Evolutionary conservation across 64 coral and sea anemone species (phyloP), one percentile per base, ranked within the genome.

Genomic region (Dendronephthya gigantea): DNA sequence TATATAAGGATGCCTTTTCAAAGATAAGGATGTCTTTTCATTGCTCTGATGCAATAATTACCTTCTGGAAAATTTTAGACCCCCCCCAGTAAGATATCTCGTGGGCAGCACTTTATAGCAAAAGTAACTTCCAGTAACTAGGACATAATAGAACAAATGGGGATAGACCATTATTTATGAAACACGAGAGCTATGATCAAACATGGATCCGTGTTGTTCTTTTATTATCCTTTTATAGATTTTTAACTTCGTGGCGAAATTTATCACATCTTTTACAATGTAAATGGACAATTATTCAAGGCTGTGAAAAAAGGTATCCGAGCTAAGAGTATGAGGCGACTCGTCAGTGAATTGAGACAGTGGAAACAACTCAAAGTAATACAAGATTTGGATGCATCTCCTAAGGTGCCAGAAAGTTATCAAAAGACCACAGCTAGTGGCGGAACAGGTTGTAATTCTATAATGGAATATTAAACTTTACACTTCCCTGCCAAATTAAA

Each of bases 331-430:
- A 90, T 90, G 89, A 90, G 89, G 69, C 68, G 89, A 12, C 82
- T 93, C 13, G 92, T 87, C 38, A 82, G 88, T 8, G 55, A 91
- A 19, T 90, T 89, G 66, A 93, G 90, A 31, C 87, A 92, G 16
- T 93, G 93, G 70, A 88, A 97, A 88, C 93, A 92, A 6, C 40
- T 97, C 2, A 97, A 97, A 93, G 94, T 92, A 33, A 88, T 97
- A 35, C 92, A 92, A 87, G 94, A 97, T 83, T 83, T 97, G 2
- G 94, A 97, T 88, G 94, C 91, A 23, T 97, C 93, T 62, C 94
- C 94, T 0, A 97, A 97, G 90, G 90, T 97, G 15, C 89, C 94
- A 19, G 94, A 97, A 82, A 93, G 90, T 89, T 97, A 93, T 81
- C 94, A 97, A 79, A 81, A 91, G 82, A 97, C 92, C 14, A 87